Evolutionary conservation across 2,113 vertebrate species (phyloP).

Genomic region (Zonotrichia leucophrys): DNA sequence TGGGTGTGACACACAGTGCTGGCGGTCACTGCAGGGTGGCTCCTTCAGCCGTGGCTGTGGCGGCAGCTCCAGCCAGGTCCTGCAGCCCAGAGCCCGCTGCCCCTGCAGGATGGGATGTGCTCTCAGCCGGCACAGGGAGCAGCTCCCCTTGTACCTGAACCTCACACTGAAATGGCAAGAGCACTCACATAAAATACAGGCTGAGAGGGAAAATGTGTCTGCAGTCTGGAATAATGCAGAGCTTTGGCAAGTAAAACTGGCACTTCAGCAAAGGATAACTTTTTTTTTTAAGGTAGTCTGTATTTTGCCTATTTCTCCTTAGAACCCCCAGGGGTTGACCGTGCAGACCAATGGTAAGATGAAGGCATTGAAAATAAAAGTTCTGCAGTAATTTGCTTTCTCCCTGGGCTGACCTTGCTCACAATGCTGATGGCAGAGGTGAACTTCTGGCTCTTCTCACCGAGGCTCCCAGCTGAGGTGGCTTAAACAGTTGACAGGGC

Average conservation of each 20-base stretch:
- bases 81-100: neutral
- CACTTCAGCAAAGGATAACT: neutral
- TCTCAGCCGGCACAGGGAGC: accelerated
- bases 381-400: slow-evolving; percentile 43
- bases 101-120: accelerated
- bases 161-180: neutral
- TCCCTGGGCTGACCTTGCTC: slow-evolving; percentile 17
- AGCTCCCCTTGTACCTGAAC: accelerated
- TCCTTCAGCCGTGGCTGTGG: accelerated
- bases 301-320: neutral
- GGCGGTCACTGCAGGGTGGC: accelerated
- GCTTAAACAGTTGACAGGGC: slow-evolving; percentile 55
- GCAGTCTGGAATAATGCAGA: neutral
- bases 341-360: neutral
- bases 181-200: neutral
- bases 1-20: neutral
- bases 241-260: neutral
- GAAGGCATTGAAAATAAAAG: slow-evolving; percentile 27
- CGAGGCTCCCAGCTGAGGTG: neutral
- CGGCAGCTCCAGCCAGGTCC: accelerated
- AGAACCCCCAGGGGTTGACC: neutral
- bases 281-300: neutral
- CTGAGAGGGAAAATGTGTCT: neutral
- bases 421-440: neutral
- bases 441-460: slow-evolving; percentile 5